These are phyloP conservation scores for Mus musculus DNA, from an alignment of 2,113 vertebrate genomes.

Conservation along the genomic window GRCm39 chr11:24657001-24657500, in stretches of 20 bases:
- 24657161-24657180: constrained; percentile 62
- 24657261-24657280: constrained; percentile 88
- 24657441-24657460: constrained; percentile 83
- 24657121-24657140: constrained; percentile 80
- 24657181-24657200: constrained; percentile 81
- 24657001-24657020: constrained; percentile 36
- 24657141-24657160: constrained; percentile 52
- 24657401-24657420: constrained; percentile 85
- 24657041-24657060: constrained; percentile 16
- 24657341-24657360: constrained; percentile 87
- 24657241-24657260: constrained; percentile 85
- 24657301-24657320: constrained; percentile 87
- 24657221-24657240: constrained; percentile 86
- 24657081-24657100: constrained; percentile 76
- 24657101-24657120: constrained; percentile 75
- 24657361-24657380: constrained; percentile 89
- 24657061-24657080: constrained; percentile 45
- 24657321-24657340: constrained; percentile 89
- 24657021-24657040: constrained; percentile 60
- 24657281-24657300: constrained; percentile 86
- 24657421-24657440: constrained; percentile 89
- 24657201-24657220: constrained; percentile 76
- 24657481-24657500: constrained; percentile 84
- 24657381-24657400: constrained; percentile 85
- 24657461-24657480: constrained; percentile 82